Base-by-base conservation (phyloP, 2,113 vertebrate genomes). In the Spilogale gracilis region DNA sequence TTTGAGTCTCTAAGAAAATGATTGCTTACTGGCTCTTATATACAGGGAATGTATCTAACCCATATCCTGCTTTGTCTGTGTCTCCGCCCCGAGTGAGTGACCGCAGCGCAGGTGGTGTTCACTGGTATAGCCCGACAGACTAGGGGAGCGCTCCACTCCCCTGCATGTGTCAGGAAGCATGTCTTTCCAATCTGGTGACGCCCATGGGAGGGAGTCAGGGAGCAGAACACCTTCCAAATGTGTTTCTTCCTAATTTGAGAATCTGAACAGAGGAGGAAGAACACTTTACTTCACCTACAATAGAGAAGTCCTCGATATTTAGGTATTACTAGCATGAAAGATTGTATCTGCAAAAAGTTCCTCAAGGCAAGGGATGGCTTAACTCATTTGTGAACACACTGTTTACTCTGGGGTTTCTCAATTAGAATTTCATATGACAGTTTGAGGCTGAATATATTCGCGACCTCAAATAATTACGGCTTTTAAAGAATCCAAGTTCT, bases 241-340 rank as follows among this genome's bases (percentile, higher is more conserved):
- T 45, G 32, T 80, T 81, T 97, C 81, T 87, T 93, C 81, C 89
- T 73, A 65, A 48, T 91, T n/a, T 60, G 69, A 91, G 32, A 71
- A 17, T 67, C 61, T 85, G 65, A 74, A 54, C 52, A n/a, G 61
- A 71, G 76, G 56, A 96, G 4, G 50, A 63, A 27, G 54, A 94
- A 50, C 25, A 63, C 43, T 20, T 45, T 27, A 2, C 7, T 81
- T 88, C 56, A 80, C 52, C 56, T 67, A 16, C 43, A 45, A 0
- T 3, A 27, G 32, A 84, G 25, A 86, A 81, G 48, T 76, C 32
- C 23, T 60, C 78, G 48, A 52, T 84, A 60, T 54, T 69, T 71
- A 86, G 80, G 54, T 38, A 85, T 67, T 38, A 11, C 30, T 61
- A 58, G 50, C 65, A 27, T 0, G 16, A 88, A 86, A 86, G 54